These are phyloP conservation scores for Bolborhynchus lineola DNA, from an alignment of 2,113 vertebrate species.

Conservation along the genomic window DNA sequence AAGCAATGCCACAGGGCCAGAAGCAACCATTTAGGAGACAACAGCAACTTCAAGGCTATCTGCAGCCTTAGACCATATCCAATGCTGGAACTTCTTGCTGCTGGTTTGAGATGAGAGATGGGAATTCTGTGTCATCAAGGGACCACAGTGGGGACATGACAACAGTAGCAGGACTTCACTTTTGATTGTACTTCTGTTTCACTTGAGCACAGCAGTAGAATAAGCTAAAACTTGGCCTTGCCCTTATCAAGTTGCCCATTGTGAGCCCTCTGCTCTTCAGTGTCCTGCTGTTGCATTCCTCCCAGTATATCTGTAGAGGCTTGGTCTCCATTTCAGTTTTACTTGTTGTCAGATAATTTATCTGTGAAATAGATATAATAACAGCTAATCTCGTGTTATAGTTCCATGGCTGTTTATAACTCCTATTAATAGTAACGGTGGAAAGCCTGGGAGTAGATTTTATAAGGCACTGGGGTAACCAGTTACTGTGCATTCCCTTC, in stretches of 20 bases:
- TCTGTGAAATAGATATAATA: conserved; percentile 43
- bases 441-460: conserved; percentile 27
- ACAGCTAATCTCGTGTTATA: conserved; percentile 34
- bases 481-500: conserved; percentile 42
- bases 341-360: conserved; percentile 42
- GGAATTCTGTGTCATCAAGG: neutral
- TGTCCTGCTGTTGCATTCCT: neutral
- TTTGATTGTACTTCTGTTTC: neutral
- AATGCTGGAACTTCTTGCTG: neutral
- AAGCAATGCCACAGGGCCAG: neutral
- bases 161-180: neutral
- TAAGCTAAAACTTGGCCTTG: neutral
- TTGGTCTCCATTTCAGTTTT: conserved; percentile 48
- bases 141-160: neutral
- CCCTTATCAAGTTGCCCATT: neutral
- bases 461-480: conserved; percentile 42
- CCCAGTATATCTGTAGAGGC: neutral
- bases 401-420: conserved; percentile 5
- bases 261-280: neutral
- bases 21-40: neutral
- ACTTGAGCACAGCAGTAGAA: neutral
- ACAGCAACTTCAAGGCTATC: neutral
- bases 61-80: neutral
- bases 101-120: neutral
- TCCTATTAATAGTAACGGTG: conserved; percentile 39